Evolutionary conservation across 2,888 invertebrate species (phyloP), one percentile per base, ranked within the genome.

Genomic region (Papilio elwesi): DNA sequence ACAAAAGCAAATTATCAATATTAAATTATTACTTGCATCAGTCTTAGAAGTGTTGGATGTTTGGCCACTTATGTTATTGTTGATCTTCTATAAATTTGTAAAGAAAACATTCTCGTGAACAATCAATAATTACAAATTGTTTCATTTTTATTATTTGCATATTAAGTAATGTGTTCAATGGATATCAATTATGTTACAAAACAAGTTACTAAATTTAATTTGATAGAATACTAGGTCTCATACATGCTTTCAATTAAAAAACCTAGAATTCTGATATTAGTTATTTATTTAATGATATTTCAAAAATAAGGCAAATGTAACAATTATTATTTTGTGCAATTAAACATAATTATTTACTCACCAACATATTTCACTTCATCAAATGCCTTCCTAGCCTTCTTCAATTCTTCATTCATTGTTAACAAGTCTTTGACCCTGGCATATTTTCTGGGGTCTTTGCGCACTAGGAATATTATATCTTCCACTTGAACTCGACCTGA

Each of bases 331-430:
- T 16, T 11, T 55, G 11, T 26, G 4, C 36, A 9, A 43, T 63
- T 47, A 26, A 8, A 65, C 43, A 63, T 10, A 66, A 63, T 70
- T 9, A 43, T 43, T 9, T 76, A 89, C 93, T 95, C 95, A 96
- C 97, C 97, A 94, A 97, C 98, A 95, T 98, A 98, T 96, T 98
- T 98, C 77, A 98, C 98, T 95, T 99, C 99, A 94, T 99, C 99
- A 93, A 99, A 99, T 76, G 99, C 99, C 94, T 99, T 99, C 80
- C 99, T 95, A 13, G 99, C 99, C 91, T 98, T 98, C 92, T 99
- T 99, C 66, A 99, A 93, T 91, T 99, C 99, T 91, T 99, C 99
- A 90, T 99, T 99, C 99, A 99, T 99, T 59, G 98, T 98, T 0
- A 99, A 93, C 51, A 99, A 94, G 90, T 99, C 99, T 94, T 99